Conservation (phyloP, 1,140 invertebrate species). For the Bemisia tabaci region DNA sequence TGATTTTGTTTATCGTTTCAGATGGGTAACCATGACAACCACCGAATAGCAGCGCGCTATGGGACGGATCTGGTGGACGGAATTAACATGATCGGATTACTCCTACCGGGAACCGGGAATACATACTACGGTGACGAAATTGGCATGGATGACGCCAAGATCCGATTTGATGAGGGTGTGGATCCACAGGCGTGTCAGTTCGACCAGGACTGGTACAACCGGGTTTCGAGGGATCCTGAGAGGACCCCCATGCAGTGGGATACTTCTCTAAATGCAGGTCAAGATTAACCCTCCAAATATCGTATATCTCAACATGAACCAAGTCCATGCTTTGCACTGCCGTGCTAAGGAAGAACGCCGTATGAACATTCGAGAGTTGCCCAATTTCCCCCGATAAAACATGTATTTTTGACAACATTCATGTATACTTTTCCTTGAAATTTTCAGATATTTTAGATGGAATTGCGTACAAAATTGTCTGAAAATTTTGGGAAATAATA, state of each 20-base stretch:
- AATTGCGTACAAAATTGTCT: too few species aligned
- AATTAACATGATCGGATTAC: slow-evolving; percentile 46
- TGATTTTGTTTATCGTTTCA: too few species aligned
- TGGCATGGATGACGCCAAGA: slow-evolving; percentile 49
- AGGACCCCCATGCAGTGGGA: slow-evolving; percentile 67
- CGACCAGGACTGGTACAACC: slow-evolving; percentile 21
- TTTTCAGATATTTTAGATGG: too few species aligned
- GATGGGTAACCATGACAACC: slow-evolving; percentile 40
- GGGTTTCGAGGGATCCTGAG: slow-evolving; percentile 46
- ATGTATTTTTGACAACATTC: too few species aligned
- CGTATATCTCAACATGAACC: too few species aligned
- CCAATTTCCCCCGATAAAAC: too few species aligned
- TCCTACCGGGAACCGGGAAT: slow-evolving; percentile 57
- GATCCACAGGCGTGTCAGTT: slow-evolving; percentile 33
- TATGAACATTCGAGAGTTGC: too few species aligned
- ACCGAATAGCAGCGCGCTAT: slow-evolving; percentile 38
- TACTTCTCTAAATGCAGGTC: slow-evolving; percentile 21
- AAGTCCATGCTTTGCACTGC: too few species aligned
- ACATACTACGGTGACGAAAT: slow-evolving; percentile 67
- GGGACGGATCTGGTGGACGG: slow-evolving; percentile 42
- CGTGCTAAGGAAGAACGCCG: too few species aligned
- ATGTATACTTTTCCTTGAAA: too few species aligned
- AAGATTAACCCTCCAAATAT: too few species aligned
- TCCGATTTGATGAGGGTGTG: slow-evolving; percentile 36
- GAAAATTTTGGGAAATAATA: too few species aligned